Evolutionary conservation across 1,140 invertebrate genomes (phyloP).

Genomic region (Pteromalus puparum): DNA sequence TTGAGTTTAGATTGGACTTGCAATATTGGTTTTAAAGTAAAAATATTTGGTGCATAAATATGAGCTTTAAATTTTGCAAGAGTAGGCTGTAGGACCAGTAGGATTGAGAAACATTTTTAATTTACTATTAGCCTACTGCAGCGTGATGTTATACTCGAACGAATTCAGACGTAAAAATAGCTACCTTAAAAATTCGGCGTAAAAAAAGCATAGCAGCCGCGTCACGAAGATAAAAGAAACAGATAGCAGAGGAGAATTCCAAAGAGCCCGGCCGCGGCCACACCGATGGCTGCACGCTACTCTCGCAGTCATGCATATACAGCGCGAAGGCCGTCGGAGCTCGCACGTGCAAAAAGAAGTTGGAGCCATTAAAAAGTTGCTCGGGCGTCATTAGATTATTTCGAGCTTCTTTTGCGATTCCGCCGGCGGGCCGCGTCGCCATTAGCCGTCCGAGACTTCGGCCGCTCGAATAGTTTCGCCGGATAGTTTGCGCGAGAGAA

Average conservation of each 20-base stretch:
- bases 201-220: not conserved
- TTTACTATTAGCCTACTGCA: too few species aligned
- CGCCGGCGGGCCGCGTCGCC: not conserved
- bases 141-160: too few species aligned
- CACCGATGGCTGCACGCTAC: too few species aligned
- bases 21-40: too few species aligned
- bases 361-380: conserved; percentile 30
- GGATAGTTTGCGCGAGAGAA: conserved; percentile 45
- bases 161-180: not conserved
- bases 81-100: too few species aligned
- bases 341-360: conserved; percentile 11
- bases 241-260: not conserved
- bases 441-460: conserved; percentile 11
- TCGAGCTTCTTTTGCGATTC: conserved; percentile 38
- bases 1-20: too few species aligned
- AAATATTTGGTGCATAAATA: too few species aligned
- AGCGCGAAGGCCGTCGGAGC: too few species aligned
- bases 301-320: too few species aligned
- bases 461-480: conserved; percentile 41
- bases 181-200: not conserved
- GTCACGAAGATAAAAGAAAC: not conserved
- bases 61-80: too few species aligned
- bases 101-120: too few species aligned
- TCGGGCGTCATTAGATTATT: conserved; percentile 34
- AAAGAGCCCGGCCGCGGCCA: not conserved